A percentile compares a stretch with the other conserved stretches of the same genome.
These are phyloP conservation scores for Aptenodytes patagonicus DNA, from an alignment of 2,113 vertebrate species.

Conservation along the genomic window DNA sequence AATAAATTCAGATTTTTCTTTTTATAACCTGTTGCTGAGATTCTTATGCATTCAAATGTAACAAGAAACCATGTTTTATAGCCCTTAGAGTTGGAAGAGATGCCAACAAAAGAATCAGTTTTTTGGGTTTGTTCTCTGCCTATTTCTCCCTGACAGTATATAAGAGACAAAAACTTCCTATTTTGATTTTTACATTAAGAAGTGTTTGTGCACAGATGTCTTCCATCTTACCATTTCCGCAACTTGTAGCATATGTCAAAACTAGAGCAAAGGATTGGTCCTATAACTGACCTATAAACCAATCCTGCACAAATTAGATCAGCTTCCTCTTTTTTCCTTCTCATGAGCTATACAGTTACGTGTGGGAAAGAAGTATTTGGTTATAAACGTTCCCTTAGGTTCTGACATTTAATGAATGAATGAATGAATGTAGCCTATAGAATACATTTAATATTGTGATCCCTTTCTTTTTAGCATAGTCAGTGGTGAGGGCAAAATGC, in stretches of 20 bases:
- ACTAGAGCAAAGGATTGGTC: background rate
- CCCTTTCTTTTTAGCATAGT: background rate
- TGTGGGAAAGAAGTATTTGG: background rate
- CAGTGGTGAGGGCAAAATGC: background rate
- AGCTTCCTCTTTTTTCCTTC: background rate
- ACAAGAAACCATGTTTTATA: background rate
- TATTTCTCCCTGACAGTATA: background rate
- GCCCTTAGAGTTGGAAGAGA: background rate
- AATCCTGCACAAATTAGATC: background rate
- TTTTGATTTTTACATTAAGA: background rate
- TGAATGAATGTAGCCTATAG: background rate
- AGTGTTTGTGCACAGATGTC: background rate
- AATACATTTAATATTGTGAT: background rate
- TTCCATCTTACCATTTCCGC: background rate
- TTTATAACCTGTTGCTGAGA: background rate
- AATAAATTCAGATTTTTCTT: background rate
- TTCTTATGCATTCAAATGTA: background rate
- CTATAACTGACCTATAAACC: background rate
- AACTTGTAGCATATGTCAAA: background rate
- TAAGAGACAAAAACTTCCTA: background rate
- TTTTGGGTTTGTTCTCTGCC: background rate
- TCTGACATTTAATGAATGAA: background rate
- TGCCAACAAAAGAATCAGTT: background rate
- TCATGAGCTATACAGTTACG: background rate
- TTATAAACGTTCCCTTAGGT: background rate